Percentiles rank a stretch among this genome's conserved stretches.
Evolutionary conservation across 2,888 invertebrate species (phyloP).

Genomic region (Alentia gelatinosa): DNA sequence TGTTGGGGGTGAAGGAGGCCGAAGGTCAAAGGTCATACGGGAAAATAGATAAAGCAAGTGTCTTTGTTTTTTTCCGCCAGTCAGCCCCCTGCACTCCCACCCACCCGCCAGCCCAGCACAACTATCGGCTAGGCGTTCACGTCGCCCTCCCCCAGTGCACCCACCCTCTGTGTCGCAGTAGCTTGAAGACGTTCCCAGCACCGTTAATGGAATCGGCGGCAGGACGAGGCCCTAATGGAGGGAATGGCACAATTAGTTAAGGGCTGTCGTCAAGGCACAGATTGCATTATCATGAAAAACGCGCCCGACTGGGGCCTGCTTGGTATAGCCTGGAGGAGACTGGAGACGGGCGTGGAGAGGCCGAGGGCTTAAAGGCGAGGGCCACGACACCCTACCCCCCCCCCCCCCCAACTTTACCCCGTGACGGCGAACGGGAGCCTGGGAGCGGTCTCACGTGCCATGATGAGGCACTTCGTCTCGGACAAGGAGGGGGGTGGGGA

Average conservation of each 20-base stretch:
- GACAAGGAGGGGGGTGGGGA: neutral
- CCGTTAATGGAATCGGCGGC: constrained; percentile 32
- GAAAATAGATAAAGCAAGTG: constrained; percentile 18
- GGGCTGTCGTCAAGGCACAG: constrained; percentile 33
- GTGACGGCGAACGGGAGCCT: neutral
- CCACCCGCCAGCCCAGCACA: neutral
- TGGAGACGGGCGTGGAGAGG: neutral
- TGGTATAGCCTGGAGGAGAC: neutral
- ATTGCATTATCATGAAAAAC: constrained; percentile 43
- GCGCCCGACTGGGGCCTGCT: neutral
- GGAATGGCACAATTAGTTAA: constrained; percentile 37
- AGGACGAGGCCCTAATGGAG: constrained; percentile 24
- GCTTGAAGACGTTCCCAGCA: neutral
- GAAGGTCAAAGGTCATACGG: neutral
- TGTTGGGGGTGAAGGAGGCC: neutral
- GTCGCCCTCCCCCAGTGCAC: neutral
- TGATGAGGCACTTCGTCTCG: neutral
- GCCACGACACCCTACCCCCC: neutral
- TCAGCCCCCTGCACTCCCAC: neutral
- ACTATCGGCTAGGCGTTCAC: neutral
- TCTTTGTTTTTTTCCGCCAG: neutral
- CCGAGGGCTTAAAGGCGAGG: neutral
- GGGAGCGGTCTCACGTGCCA: neutral
- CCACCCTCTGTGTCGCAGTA: neutral
- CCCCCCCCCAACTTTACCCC: neutral